Base-by-base conservation (phyloP, 2,888 invertebrate genomes). In the Globia sparganii region DNA sequence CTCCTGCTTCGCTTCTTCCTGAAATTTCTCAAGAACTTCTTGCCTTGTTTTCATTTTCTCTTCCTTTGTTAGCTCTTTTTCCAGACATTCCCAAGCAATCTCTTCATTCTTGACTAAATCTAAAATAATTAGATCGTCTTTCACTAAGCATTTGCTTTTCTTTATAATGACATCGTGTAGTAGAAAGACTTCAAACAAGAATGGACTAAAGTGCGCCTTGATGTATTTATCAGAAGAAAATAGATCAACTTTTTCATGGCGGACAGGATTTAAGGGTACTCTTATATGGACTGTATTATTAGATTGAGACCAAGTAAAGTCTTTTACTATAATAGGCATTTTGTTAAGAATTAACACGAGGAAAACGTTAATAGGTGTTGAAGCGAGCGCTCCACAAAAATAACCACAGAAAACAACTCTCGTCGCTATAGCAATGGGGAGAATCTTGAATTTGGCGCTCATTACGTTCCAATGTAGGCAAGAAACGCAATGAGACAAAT, bases 291-390 rank as follows among this genome's bases (percentile, higher is more conserved):
- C 90, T 58, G 93, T 94, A 59, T 96, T 95, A 25, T 96, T 94
- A 2, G 97, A 97, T 96, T 99, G 98, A 59, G 97, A 97, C 98
- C 98, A 99, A 58, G 97, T 97, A 90, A 97, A 98, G 95, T 98
- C 97, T 95, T 98, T 98, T 1, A 98, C 96, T 86, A 98, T 87
- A 85, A 98, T 97, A n/a, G 98, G 98, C 98, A 98, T 98, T 81
- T 86, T 91, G 3, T 34, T 58, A n/a, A n/a, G 1, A 77, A 49
- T 34, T 8, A 37, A 59, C 0, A 53, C 28, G 15, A 73, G 15
- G 1, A 65, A n/a, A 43, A 53, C 4, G 15, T 68, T 13, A 1
- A 21, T 31, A 21, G 13, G 61, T 68, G 5, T 21, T 31, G 31
- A 4, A 28, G 25, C 9, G 5, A 58, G 28, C 15, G 40, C 31